phyloP scores from a whole-genome alignment of 2,888 invertebrate genomes.

The Ophioninae sp. region DNA sequence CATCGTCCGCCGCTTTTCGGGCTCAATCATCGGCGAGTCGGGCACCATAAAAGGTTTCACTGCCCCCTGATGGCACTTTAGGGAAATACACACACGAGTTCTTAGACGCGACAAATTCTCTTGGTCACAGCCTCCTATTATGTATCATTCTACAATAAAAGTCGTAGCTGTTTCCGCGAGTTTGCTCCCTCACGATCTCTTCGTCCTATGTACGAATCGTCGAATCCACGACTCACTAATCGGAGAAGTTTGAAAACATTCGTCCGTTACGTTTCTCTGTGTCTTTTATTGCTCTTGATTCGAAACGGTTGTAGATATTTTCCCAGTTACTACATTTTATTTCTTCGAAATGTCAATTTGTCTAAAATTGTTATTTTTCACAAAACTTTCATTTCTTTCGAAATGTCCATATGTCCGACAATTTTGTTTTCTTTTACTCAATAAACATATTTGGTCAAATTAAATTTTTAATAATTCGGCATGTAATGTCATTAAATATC shows the following conservation, averaged over 20 bases:
- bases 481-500: no score
- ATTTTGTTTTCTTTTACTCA: no score
- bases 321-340: background rate
- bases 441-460: no score
- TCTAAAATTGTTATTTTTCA: no score
- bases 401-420: no score
- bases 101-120: conserved; percentile 59
- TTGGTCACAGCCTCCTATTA: conserved; percentile 66
- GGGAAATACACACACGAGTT: conserved; percentile 76
- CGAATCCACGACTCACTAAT: conserved; percentile 37
- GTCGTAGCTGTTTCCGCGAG: conserved; percentile 54
- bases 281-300: background rate
- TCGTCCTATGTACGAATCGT: conserved; percentile 12
- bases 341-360: background rate
- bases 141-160: conserved; percentile 78
- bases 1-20: conserved; percentile 8
- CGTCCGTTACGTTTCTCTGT: conserved; percentile 9
- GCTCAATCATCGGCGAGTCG: conserved; percentile 14
- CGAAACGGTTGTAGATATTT: no score
- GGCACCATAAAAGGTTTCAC: conserved; percentile 77
- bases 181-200: conserved; percentile 14
- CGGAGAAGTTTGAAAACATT: conserved; percentile 17
- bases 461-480: no score
- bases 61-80: conserved; percentile 79
- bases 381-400: no score